These are phyloP conservation scores for Lasioglossum oenotherae DNA, from an alignment of 2,888 invertebrate genomes.

Conservation along the genomic window DNA sequence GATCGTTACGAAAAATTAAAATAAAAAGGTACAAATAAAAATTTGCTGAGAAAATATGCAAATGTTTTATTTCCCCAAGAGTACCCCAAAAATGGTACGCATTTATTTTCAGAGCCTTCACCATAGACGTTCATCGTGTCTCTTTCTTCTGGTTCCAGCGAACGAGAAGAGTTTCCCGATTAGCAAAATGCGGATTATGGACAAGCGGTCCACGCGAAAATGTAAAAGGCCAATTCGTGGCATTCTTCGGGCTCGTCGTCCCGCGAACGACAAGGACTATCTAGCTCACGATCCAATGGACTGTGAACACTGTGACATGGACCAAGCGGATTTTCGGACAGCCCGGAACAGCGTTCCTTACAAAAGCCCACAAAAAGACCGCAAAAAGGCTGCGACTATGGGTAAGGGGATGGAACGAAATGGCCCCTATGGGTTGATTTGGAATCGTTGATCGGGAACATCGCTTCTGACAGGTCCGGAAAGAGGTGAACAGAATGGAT, in stretches of 20 bases:
- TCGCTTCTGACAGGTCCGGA: slow-evolving; percentile 33
- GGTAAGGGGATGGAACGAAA: slow-evolving; percentile 45
- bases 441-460: slow-evolving; percentile 45
- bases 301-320: slow-evolving; percentile 79
- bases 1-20: too few species aligned
- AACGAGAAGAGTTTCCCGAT: neutral
- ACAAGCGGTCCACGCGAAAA: slow-evolving; percentile 66
- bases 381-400: slow-evolving; percentile 58
- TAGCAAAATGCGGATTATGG: slow-evolving; percentile 52
- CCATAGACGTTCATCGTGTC: neutral
- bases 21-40: neutral
- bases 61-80: neutral
- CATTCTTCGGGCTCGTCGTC: slow-evolving; percentile 76
- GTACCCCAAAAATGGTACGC: neutral
- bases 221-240: slow-evolving; percentile 72
- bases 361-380: slow-evolving; percentile 71
- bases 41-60: neutral
- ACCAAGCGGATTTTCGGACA: slow-evolving; percentile 76
- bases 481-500: slow-evolving; percentile 17
- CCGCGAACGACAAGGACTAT: slow-evolving; percentile 71
- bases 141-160: neutral
- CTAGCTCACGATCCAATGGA: slow-evolving; percentile 69
- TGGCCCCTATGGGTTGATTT: slow-evolving; percentile 42
- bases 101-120: neutral
- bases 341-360: slow-evolving; percentile 60